phyloP scores from a whole-genome alignment of 2,113 vertebrate species.

The Hippocampus abdominalis region DNA sequence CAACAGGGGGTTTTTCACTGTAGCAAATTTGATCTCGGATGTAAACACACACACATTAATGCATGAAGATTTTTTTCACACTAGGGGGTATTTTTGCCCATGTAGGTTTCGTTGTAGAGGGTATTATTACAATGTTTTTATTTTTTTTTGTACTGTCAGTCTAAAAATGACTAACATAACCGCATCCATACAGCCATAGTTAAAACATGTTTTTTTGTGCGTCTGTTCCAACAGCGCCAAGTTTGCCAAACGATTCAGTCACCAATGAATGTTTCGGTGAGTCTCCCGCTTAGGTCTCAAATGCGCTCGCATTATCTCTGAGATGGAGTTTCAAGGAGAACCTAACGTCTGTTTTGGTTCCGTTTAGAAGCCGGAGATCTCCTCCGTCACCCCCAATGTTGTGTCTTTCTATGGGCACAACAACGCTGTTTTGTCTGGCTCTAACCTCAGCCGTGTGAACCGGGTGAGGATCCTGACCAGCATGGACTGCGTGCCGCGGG shows the following conservation, averaged over 20 bases:
- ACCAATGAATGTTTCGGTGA: constrained; percentile 27
- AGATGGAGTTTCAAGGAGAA: not conserved
- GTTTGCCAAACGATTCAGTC: constrained; percentile 15
- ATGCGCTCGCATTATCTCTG: not conserved
- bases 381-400: constrained; percentile 73
- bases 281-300: constrained; percentile 7
- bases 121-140: no score
- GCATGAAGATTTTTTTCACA: no score
- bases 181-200: no score
- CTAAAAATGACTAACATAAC: no score
- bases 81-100: no score
- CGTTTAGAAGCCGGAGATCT: constrained; percentile 73
- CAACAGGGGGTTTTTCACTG: no score
- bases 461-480: constrained; percentile 74
- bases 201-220: no score
- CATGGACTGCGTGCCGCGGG: constrained; percentile 67
- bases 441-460: constrained; percentile 75
- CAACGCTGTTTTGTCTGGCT: constrained; percentile 73
- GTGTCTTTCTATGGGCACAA: constrained; percentile 84
- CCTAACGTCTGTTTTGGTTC: constrained; percentile 34
- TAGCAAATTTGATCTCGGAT: no score
- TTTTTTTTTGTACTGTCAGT: no score
- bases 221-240: constrained; percentile 28
- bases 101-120: no score
- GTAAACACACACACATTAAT: no score